Percentiles rank a stretch among this genome's conserved stretches.
phyloP scores from a whole-genome alignment of 1,140 invertebrate genomes.

The Anadara kagoshimensis region DNA sequence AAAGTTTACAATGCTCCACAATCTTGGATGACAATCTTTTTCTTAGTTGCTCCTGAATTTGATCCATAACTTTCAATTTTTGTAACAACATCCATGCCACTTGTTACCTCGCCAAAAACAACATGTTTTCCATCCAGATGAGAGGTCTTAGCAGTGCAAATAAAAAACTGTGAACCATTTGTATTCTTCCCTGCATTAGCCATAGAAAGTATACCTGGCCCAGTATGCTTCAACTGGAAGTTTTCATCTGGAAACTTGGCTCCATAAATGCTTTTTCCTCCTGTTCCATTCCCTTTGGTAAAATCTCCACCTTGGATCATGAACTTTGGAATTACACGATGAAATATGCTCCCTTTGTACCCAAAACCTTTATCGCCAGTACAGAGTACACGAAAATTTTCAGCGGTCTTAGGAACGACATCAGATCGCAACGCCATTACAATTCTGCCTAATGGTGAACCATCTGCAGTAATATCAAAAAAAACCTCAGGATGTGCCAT shows the following conservation, averaged over 20 bases:
- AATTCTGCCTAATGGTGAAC: slow-evolving; percentile 54
- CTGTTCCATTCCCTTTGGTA: slow-evolving; percentile 96
- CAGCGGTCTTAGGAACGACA: slow-evolving; percentile 91
- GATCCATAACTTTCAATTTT: no score
- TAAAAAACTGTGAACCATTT: slow-evolving; percentile 84
- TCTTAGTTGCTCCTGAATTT: no score
- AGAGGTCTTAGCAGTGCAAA: slow-evolving; percentile 79
- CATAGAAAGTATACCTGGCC: slow-evolving; percentile 72
- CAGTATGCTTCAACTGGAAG: slow-evolving; percentile 89
- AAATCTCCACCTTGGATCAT: slow-evolving; percentile 96
- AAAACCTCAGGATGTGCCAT: slow-evolving; percentile 73
- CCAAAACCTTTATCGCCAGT: slow-evolving; percentile 76
- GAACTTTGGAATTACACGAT: slow-evolving; percentile 78
- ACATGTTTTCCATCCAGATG: no score
- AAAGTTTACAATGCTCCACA: no score
- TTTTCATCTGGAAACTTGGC: slow-evolving; percentile 98
- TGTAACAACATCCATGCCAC: no score
- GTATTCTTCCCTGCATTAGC: slow-evolving; percentile 78
- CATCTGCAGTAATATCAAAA: slow-evolving; percentile 65
- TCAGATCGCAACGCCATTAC: slow-evolving; percentile 78
- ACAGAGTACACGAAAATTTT: slow-evolving; percentile 77
- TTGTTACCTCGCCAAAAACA: no score
- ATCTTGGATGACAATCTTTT: no score
- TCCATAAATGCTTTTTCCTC: slow-evolving; percentile 98
- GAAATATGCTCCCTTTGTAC: slow-evolving; percentile 72